A percentile compares a stretch with the other conserved stretches of the same genome.
Evolutionary conservation across 2,113 vertebrate species (phyloP).

Genomic region (Gallinago jamesoni): DNA sequence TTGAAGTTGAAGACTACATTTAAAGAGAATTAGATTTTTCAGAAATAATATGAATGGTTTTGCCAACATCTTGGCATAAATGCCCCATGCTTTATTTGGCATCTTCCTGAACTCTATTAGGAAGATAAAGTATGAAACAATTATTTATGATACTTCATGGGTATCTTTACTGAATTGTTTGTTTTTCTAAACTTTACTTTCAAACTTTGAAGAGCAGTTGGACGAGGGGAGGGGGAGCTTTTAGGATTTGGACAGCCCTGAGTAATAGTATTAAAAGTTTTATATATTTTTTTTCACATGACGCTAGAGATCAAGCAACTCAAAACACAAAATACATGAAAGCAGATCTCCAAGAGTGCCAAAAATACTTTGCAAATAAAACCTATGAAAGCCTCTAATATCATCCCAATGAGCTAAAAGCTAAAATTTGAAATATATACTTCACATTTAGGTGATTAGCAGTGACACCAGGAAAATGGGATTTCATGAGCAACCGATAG

Average conservation of each 20-base stretch:
- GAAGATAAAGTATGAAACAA: neutral
- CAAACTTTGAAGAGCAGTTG: neutral
- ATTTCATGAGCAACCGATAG: neutral
- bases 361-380: neutral
- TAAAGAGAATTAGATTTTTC: neutral
- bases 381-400: neutral
- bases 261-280: neutral
- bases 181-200: neutral
- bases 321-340: neutral
- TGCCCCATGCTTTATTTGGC: neutral
- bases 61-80: neutral
- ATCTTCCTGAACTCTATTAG: neutral
- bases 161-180: neutral
- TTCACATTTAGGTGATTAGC: neutral
- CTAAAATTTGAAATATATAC: neutral
- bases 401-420: neutral
- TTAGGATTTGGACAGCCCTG: neutral
- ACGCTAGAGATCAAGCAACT: neutral
- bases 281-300: neutral
- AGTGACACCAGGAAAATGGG: neutral
- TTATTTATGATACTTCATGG: neutral
- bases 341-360: neutral
- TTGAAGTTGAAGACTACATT: neutral
- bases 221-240: accelerated
- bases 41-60: neutral